Evolutionary conservation across 2,113 vertebrate genomes (phyloP).

Genomic region (Chloebia gouldiae): DNA sequence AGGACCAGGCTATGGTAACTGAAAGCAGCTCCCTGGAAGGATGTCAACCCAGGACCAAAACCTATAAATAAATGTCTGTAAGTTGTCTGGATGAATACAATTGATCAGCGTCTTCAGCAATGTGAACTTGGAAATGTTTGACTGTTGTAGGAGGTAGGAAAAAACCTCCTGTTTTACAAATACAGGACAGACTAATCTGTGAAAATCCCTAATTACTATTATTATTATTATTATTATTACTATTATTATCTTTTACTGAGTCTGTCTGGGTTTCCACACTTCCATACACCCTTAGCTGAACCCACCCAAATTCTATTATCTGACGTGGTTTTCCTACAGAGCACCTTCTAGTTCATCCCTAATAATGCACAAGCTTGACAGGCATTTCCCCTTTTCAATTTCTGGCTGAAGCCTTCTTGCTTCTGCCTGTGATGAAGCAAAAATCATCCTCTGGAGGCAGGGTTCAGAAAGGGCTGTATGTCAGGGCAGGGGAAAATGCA

Average conservation of each 20-base stretch:
- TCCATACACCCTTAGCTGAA: background rate
- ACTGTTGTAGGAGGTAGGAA: background rate
- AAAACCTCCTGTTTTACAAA: constrained; percentile 22
- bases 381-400: background rate
- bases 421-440: background rate
- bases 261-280: background rate
- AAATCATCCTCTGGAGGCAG: background rate
- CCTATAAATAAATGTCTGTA: constrained; percentile 25
- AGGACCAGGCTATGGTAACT: background rate
- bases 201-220: background rate
- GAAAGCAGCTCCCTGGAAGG: background rate
- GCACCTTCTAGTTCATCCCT: background rate
- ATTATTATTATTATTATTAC: background rate
- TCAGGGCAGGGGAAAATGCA: background rate
- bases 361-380: background rate
- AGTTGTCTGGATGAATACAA: constrained; percentile 14
- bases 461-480: background rate
- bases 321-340: background rate
- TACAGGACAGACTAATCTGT: background rate
- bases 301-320: background rate
- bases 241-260: background rate
- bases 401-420: background rate
- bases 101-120: constrained; percentile 23
- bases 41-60: background rate
- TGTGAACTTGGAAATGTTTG: constrained; percentile 8